Conservation (phyloP, 2,113 vertebrate genomes). For the Ictalurus furcatus region DNA sequence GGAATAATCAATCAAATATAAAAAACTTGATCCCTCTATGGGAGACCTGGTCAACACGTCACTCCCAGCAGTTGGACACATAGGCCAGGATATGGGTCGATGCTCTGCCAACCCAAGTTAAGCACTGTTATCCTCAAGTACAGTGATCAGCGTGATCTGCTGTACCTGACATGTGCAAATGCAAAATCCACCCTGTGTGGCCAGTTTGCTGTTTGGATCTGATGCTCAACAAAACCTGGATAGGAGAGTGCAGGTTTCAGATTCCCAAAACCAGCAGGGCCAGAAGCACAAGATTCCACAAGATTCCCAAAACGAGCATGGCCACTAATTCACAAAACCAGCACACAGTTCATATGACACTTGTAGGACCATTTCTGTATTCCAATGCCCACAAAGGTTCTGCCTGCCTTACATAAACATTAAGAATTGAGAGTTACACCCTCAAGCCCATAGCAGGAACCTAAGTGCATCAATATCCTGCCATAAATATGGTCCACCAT, state of each 20-base stretch:
- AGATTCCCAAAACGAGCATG: not conserved
- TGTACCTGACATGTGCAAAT: not conserved
- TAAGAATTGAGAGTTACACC: not conserved
- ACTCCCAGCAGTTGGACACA: not conserved
- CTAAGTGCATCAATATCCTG: not conserved
- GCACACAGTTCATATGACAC: not conserved
- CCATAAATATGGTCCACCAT: not conserved
- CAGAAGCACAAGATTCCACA: not conserved
- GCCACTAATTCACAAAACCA: not conserved
- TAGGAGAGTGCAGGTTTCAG: not conserved
- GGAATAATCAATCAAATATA: not conserved
- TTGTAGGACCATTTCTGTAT: too few species aligned
- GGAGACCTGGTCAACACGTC: not conserved
- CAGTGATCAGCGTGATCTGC: not conserved
- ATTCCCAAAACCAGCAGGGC: not conserved
- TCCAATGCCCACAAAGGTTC: not conserved
- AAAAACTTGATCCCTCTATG: not conserved
- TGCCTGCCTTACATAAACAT: not conserved
- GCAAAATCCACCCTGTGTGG: not conserved
- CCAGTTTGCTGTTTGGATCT: not conserved
- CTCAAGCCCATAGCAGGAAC: not conserved
- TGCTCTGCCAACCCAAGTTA: not conserved
- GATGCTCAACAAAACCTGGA: not conserved
- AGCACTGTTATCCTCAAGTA: not conserved
- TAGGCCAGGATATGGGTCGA: not conserved